These are phyloP conservation scores for Ptychodera flava DNA, from an alignment of 35 echinoderm and acorn worm genomes.

Conservation along the genomic window DNA sequence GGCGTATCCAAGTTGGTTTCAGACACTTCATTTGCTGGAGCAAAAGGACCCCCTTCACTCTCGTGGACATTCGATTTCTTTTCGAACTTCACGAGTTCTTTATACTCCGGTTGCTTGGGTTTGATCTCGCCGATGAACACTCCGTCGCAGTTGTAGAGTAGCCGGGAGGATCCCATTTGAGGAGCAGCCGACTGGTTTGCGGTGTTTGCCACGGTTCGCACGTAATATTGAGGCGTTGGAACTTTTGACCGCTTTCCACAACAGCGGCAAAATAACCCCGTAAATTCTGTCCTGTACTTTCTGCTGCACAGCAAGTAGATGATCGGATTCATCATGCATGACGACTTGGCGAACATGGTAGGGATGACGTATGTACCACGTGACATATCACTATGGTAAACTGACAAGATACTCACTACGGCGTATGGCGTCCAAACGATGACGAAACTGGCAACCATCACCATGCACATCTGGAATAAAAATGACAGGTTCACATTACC, in stretches of 20 bases:
- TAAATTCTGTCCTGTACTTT: constrained; percentile 45
- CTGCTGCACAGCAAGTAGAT: constrained; percentile 45
- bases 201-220: too few relatives aligned
- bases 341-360: constrained; percentile 72
- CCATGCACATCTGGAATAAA: constrained; percentile 25
- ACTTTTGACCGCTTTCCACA: too few relatives aligned
- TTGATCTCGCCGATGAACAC: background rate
- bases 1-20: too few relatives aligned
- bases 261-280: constrained; percentile 18
- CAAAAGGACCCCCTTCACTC: too few relatives aligned
- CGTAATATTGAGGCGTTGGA: too few relatives aligned
- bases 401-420: constrained; percentile 8
- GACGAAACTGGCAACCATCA: constrained; percentile 16
- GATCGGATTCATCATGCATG: constrained; percentile 70
- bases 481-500: too few relatives aligned
- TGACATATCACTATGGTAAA: background rate
- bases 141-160: background rate
- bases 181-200: too few relatives aligned
- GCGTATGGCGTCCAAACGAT: constrained; percentile 32
- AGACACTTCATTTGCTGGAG: too few relatives aligned
- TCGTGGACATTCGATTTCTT: too few relatives aligned
- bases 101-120: background rate
- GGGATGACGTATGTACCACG: constrained; percentile 20
- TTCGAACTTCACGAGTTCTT: background rate
- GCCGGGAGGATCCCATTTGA: background rate